These are phyloP conservation scores for Reticulitermes lucifugus DNA, from an alignment of 2,888 invertebrate species.

Conservation along the genomic window DNA sequence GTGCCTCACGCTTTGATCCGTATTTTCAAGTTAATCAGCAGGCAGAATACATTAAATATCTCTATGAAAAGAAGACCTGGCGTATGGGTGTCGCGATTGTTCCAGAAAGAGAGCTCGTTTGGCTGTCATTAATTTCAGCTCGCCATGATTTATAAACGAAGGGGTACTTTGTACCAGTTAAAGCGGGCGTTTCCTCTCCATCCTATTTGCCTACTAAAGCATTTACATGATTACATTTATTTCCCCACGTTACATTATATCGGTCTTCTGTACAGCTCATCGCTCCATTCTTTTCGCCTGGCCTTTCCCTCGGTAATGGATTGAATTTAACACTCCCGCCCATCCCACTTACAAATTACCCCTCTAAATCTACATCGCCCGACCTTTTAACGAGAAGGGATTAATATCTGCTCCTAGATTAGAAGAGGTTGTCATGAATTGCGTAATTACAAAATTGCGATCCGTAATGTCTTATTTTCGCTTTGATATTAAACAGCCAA, in stretches of 20 bases:
- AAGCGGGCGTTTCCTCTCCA: neutral
- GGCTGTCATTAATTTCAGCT: neutral
- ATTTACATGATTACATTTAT: constrained; percentile 25
- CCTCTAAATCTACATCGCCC: neutral
- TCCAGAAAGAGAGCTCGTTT: neutral
- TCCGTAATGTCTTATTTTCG: neutral
- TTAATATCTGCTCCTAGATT: neutral
- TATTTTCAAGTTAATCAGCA: no score
- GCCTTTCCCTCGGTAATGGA: neutral
- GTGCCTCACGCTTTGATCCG: no score
- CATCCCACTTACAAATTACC: neutral
- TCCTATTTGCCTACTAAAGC: neutral
- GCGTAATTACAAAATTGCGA: neutral
- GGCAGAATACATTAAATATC: no score
- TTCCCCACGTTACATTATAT: neutral
- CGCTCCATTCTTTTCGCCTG: neutral
- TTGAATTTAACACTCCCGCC: neutral
- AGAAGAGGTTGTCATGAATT: neutral
- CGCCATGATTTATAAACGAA: constrained; percentile 12
- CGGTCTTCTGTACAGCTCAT: neutral
- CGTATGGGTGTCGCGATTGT: no score
- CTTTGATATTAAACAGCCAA: no score
- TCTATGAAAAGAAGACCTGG: no score
- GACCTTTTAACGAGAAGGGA: neutral
- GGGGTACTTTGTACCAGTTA: constrained; percentile 11